Percentiles rank a stretch among this genome's conserved stretches.
phyloP scores from a whole-genome alignment of 2,113 vertebrate genomes.

The Epinephelus fuscoguttatus region DNA sequence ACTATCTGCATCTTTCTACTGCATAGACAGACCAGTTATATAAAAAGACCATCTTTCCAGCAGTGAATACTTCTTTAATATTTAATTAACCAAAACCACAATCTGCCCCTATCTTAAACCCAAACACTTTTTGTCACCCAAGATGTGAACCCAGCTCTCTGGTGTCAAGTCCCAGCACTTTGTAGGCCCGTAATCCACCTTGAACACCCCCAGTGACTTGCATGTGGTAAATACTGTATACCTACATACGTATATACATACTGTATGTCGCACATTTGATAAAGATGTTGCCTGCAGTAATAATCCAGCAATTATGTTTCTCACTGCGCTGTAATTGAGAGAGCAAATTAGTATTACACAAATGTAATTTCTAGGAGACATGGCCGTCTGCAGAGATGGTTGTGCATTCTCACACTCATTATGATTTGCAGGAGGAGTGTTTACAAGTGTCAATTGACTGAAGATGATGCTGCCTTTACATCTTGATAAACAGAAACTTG shows the following conservation, averaged over 20 bases:
- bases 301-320: background rate
- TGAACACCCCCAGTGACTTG: background rate
- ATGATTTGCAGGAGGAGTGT: conserved; percentile 4
- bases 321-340: background rate
- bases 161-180: background rate
- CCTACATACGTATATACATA: too few species aligned
- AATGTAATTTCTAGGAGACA: background rate
- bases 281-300: background rate
- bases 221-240: background rate
- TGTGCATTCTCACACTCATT: conserved; percentile 14
- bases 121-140: background rate
- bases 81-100: background rate
- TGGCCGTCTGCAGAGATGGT: background rate
- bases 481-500: conserved; percentile 13
- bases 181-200: background rate
- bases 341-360: background rate
- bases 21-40: too few species aligned
- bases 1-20: too few species aligned
- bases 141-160: background rate
- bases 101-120: background rate
- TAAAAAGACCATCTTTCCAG: too few species aligned
- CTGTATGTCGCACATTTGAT: too few species aligned
- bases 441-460: conserved; percentile 1
- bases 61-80: too few species aligned
- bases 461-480: background rate